Evolutionary conservation across 2,113 vertebrate genomes (phyloP), one percentile per base, ranked within the genome.

Genomic region (Pelecanus crispus): DNA sequence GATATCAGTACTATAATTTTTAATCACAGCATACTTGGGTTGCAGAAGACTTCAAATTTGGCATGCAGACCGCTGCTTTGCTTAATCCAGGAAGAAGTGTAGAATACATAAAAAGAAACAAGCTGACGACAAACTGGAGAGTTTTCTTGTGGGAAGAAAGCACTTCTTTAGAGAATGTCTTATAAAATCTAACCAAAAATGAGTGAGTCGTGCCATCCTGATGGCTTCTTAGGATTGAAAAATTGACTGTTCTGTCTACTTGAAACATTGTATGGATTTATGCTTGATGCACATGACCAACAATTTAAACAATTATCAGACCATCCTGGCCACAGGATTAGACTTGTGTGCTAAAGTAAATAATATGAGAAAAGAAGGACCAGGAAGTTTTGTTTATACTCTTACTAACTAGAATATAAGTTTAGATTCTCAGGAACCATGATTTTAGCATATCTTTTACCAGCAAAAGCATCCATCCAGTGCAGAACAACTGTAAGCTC

Each of bases 1-100:
- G 53, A 86, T 79, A 81, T 86, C 89, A 67, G 36, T 71, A 25
- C 25, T 70, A 59, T 42, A 75, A 93, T 92, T 97, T 96, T 84
- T 96, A 96, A 91, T 75, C 95, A 96, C 28, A 71, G 36, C 17
- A 68, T 74, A 53, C 9, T 84, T 77, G 34, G 25, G 13, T 80
- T 92, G 73, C 40, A 90, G 42, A 93, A 62, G 7, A 77, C 31
- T 94, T 97, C 68, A 86, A 53, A 61, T 93, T 50, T 70, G 67
- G 44, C 62, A 84, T 63, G 36, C 86, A 50, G 40, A 36, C 36
- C 83, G 58, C 34, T 91, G 26, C 62, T 87, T 61, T 73, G 67
- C 65, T 91, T 94, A 95, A 92, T 88, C 61, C 62, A 79, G 38
- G 42, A 66, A 83, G 24, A 92, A 36, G 21, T 59, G 52, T 42